Conservation (phyloP, 2,113 vertebrate genomes). For the Suncus etruscus region DNA sequence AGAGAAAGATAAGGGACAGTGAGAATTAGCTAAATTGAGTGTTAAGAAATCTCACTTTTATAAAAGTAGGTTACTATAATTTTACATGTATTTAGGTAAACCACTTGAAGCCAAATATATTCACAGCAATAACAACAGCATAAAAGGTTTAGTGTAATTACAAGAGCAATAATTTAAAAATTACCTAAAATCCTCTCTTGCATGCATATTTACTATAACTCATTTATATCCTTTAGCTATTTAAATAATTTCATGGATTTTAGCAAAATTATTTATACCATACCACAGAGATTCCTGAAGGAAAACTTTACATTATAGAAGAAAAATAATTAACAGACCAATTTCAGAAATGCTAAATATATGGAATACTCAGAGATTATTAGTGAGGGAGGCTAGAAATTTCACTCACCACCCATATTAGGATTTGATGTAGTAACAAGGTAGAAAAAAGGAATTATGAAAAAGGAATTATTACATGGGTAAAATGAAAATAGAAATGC, state of each 20-base stretch:
- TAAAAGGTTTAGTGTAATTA: neutral
- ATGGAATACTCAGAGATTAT: neutral
- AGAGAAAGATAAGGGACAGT: too few species aligned
- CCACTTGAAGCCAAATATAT: neutral
- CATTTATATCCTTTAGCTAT: slow-evolving; percentile 34
- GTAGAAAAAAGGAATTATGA: too few species aligned
- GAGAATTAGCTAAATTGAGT: slow-evolving; percentile 19
- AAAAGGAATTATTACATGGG: too few species aligned
- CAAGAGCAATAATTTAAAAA: neutral
- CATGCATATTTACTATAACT: neutral
- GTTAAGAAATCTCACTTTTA: neutral
- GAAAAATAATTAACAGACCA: neutral
- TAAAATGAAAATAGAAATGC: too few species aligned
- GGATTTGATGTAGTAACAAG: too few species aligned
- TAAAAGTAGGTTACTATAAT: neutral
- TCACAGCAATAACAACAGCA: neutral
- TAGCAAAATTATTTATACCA: slow-evolving; percentile 36
- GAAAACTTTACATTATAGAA: neutral
- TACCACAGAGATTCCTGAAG: neutral
- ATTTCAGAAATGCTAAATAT: neutral
- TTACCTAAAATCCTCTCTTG: neutral
- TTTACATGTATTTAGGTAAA: slow-evolving; percentile 23
- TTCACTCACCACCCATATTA: neutral
- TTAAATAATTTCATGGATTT: slow-evolving; percentile 53
- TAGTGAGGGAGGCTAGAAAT: neutral